phyloP scores from a whole-genome alignment of 2,113 vertebrate species.

The Raja brachyura region DNA sequence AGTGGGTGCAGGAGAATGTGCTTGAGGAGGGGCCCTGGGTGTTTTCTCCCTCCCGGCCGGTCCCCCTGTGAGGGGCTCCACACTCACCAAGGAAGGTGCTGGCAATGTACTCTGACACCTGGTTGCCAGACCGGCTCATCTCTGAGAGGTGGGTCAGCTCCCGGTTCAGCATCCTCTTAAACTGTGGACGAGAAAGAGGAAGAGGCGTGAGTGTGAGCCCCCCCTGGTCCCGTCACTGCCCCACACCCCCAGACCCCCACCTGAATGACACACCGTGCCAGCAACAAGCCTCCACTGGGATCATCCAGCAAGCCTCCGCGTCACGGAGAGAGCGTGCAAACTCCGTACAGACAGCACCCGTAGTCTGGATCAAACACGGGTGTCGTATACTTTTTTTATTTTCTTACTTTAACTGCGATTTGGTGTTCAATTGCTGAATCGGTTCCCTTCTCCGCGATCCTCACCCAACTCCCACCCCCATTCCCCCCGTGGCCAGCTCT shows the following conservation, averaged over 20 bases:
- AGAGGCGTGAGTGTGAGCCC: neutral
- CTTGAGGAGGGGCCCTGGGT: neutral
- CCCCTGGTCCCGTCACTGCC: too few relatives aligned
- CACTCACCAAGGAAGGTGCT: slow-evolving; percentile 81
- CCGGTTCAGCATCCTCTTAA: slow-evolving; percentile 89
- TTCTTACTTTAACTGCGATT: too few relatives aligned
- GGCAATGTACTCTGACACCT: slow-evolving; percentile 93
- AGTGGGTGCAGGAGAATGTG: too few relatives aligned
- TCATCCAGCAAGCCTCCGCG: too few relatives aligned
- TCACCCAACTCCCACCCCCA: neutral
- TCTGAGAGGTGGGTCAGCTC: slow-evolving; percentile 88
- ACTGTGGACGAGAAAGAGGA: slow-evolving; percentile 44
- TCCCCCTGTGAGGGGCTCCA: too few relatives aligned
- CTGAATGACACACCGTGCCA: too few relatives aligned
- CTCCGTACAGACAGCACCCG: too few relatives aligned
- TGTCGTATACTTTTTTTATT: neutral
- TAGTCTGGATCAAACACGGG: too few relatives aligned
- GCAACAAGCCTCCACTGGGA: too few relatives aligned
- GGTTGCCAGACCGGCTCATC: slow-evolving; percentile 90
- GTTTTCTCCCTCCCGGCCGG: neutral
- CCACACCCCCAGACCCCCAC: too few relatives aligned
- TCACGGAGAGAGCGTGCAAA: too few relatives aligned
- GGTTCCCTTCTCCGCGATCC: neutral
- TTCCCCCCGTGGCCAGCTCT: too few relatives aligned
- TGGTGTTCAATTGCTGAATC: neutral